Evolutionary conservation across 2,113 vertebrate species (phyloP).

Genomic region (Myiagra hebetior): DNA sequence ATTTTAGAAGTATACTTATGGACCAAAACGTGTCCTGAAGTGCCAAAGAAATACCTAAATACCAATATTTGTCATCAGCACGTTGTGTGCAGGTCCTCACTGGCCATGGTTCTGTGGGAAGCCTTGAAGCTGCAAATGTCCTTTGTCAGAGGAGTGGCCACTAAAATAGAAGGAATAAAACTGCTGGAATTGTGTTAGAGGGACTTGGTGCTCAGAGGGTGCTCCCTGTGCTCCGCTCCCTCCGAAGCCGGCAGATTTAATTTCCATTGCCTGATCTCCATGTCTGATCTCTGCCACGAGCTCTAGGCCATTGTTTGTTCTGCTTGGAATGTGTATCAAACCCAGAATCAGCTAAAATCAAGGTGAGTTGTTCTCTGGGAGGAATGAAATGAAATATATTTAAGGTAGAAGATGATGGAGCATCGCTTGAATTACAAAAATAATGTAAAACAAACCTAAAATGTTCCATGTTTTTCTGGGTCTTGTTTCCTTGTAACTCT

Average conservation of each 20-base stretch:
- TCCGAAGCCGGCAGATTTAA: rapidly evolving
- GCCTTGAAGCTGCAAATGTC: not conserved
- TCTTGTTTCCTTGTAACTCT: not conserved
- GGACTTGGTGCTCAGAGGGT: not conserved
- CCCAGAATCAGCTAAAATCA: not conserved
- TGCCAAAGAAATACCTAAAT: not conserved
- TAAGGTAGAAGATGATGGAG: not conserved
- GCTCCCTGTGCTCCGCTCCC: not conserved
- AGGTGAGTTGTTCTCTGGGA: not conserved
- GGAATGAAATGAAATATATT: not conserved
- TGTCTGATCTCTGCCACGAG: not conserved
- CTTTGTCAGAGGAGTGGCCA: not conserved
- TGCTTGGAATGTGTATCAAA: not conserved
- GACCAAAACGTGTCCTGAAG: rapidly evolving
- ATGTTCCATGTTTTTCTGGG: not conserved
- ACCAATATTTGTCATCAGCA: rapidly evolving
- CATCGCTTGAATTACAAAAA: not conserved
- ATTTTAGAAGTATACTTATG: not conserved
- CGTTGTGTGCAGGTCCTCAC: not conserved
- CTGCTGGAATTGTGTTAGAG: not conserved
- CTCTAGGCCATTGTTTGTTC: not conserved
- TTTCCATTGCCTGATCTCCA: not conserved
- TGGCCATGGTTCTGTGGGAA: not conserved
- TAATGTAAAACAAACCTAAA: not conserved
- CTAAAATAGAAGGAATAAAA: not conserved